Percentiles rank a stretch among this genome's conserved stretches.
These are phyloP conservation scores for Acanthochromis polyacanthus DNA, from an alignment of 2,113 vertebrate genomes.

Conservation along the genomic window DNA sequence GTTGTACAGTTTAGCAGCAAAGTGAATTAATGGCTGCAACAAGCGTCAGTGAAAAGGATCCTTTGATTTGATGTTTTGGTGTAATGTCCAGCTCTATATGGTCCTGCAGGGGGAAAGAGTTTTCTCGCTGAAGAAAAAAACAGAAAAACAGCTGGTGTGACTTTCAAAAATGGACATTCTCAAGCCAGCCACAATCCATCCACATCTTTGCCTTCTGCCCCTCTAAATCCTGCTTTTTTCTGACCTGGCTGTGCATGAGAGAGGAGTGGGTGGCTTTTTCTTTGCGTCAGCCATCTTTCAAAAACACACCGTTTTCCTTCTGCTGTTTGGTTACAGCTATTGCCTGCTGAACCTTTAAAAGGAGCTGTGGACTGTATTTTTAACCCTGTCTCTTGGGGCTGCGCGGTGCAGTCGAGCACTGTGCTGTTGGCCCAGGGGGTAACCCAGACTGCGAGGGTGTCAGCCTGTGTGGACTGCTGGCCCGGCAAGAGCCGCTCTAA, in stretches of 20 bases:
- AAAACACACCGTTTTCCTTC: slow-evolving; percentile 75
- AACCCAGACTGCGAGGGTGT: slow-evolving; percentile 80
- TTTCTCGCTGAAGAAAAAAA: slow-evolving; percentile 26
- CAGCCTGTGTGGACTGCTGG: slow-evolving; percentile 68
- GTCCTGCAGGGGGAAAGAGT: background rate
- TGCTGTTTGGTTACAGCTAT: slow-evolving; percentile 65
- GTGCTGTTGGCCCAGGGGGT: slow-evolving; percentile 68
- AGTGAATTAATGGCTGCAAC: background rate
- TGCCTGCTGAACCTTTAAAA: slow-evolving; percentile 81
- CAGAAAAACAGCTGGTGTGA: slow-evolving; percentile 31
- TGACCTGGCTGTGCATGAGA: slow-evolving; percentile 78
- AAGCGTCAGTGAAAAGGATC: background rate
- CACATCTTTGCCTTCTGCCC: slow-evolving; percentile 27
- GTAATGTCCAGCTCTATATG: background rate
- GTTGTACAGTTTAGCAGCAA: background rate
- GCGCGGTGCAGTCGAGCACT: slow-evolving; percentile 46
- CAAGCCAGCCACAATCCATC: slow-evolving; percentile 44
- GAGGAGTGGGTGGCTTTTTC: slow-evolving; percentile 82
- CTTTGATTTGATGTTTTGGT: background rate
- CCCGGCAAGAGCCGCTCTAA: slow-evolving; percentile 70
- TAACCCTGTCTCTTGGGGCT: slow-evolving; percentile 80
- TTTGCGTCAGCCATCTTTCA: slow-evolving; percentile 60
- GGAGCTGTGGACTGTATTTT: slow-evolving; percentile 79
- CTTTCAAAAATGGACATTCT: slow-evolving; percentile 54
- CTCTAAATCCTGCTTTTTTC: slow-evolving; percentile 25